Percentiles rank a stretch among this genome's conserved stretches.
Evolutionary conservation across 1,140 invertebrate genomes (phyloP).

Genomic region (Ptiloglossa arizonensis): DNA sequence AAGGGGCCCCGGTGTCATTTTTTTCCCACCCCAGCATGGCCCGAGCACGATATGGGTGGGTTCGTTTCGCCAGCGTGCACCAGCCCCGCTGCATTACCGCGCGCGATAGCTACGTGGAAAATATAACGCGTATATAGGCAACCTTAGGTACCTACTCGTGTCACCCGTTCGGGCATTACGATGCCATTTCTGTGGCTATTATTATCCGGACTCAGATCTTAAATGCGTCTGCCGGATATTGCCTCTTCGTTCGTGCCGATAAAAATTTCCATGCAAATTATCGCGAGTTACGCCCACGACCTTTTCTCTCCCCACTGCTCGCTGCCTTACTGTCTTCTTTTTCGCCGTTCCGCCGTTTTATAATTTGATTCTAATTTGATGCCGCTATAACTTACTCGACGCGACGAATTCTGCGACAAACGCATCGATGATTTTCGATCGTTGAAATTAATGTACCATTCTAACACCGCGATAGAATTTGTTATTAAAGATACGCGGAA

Average conservation of each 20-base stretch:
- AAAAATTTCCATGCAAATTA: slow-evolving; percentile 76
- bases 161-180: slow-evolving; percentile 58
- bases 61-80: slow-evolving; percentile 39
- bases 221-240: slow-evolving; percentile 73
- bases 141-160: slow-evolving; percentile 48
- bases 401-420: background rate
- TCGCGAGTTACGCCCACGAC: slow-evolving; percentile 67
- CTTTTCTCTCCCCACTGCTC: slow-evolving; percentile 10
- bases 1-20: slow-evolving; percentile 53
- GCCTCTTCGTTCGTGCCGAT: slow-evolving; percentile 65
- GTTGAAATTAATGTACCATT: too few species aligned
- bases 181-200: slow-evolving; percentile 66
- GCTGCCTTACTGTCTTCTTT: slow-evolving; percentile 25
- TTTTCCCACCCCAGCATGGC: slow-evolving; percentile 33
- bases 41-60: slow-evolving; percentile 60
- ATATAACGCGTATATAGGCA: slow-evolving; percentile 39
- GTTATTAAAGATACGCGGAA: too few species aligned
- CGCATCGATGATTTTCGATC: background rate
- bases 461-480: too few species aligned
- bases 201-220: slow-evolving; percentile 65
- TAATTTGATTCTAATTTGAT: slow-evolving; percentile 20
- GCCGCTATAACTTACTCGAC: background rate
- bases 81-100: slow-evolving; percentile 45
- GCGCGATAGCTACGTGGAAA: slow-evolving; percentile 52
- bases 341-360: background rate